Conservation (phyloP, 2,888 invertebrate species). For the Apamea anceps region DNA sequence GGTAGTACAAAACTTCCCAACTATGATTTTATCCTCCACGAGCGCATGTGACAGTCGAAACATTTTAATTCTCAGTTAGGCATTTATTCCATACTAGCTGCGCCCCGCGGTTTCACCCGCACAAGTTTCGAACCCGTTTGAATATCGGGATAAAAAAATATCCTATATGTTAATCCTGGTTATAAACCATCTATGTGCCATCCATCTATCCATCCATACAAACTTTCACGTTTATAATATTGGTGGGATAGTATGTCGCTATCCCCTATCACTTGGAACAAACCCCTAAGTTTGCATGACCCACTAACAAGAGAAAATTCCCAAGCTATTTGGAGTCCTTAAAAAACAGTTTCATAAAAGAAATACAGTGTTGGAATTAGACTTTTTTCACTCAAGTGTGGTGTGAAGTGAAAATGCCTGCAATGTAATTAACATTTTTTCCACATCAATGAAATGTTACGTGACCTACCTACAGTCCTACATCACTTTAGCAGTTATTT, state of each 20-base stretch:
- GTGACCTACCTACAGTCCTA: constrained; percentile 1
- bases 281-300: constrained; percentile 65
- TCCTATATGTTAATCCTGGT: too few relatives aligned
- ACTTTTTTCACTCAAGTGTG: constrained; percentile 9
- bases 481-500: not conserved
- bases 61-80: not conserved
- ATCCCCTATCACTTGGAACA: constrained; percentile 58
- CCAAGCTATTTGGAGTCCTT: constrained; percentile 69
- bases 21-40: not conserved
- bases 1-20: not conserved
- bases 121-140: too few relatives aligned
- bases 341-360: constrained; percentile 51
- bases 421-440: constrained; percentile 29
- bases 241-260: not conserved
- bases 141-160: too few relatives aligned
- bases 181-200: too few relatives aligned
- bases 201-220: too few relatives aligned
- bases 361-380: constrained; percentile 36
- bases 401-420: constrained; percentile 23
- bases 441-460: not conserved
- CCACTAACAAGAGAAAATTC: constrained; percentile 72
- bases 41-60: not conserved
- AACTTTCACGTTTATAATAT: too few relatives aligned
- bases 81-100: not conserved
- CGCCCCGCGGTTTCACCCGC: too few relatives aligned